Conservation (phyloP, 2,113 vertebrate genomes). For the Passerina amoena region DNA sequence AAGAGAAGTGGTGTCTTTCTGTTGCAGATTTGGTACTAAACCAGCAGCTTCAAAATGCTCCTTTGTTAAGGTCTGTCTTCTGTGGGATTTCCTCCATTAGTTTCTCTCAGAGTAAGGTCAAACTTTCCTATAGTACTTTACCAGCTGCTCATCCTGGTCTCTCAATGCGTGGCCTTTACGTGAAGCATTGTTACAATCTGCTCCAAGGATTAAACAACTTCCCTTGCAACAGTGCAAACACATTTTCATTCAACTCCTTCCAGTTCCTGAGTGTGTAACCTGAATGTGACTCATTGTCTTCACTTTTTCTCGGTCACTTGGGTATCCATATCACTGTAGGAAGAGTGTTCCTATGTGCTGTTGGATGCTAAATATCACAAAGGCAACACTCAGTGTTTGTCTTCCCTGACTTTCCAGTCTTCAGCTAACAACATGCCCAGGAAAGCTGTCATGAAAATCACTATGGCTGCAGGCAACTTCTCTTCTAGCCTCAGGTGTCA, state of each 20-base stretch:
- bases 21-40: not conserved
- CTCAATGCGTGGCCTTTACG: not conserved
- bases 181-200: not conserved
- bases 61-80: not conserved
- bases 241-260: not conserved
- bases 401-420: not conserved
- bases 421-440: not conserved
- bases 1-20: not conserved
- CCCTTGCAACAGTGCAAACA: not conserved
- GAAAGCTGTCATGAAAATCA: not conserved
- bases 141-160: not conserved
- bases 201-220: not conserved
- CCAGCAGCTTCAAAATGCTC: not conserved
- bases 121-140: not conserved
- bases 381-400: not conserved
- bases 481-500: not conserved
- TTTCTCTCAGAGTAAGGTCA: not conserved
- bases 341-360: not conserved
- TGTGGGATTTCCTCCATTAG: not conserved
- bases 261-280: not conserved
- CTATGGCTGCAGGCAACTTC: not conserved
- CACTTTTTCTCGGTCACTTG: not conserved
- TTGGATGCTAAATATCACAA: not conserved
- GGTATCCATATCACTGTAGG: not conserved
- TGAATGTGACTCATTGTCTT: not conserved